Evolutionary conservation across 2,113 vertebrate genomes (phyloP).

Genomic region (Marcusenius ussheri): DNA sequence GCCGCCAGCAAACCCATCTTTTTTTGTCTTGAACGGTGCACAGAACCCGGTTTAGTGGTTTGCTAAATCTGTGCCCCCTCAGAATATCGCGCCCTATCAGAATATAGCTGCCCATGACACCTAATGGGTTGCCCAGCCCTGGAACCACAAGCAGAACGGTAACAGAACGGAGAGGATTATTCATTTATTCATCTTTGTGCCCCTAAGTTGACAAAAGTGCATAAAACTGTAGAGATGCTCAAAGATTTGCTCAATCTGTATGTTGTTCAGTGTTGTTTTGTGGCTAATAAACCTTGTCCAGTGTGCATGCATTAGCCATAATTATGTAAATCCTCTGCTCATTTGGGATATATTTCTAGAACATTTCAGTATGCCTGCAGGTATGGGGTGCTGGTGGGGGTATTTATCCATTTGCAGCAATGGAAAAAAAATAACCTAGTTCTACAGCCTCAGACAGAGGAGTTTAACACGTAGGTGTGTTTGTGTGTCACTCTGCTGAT

Average conservation of each 20-base stretch:
- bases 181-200: neutral
- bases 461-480: neutral
- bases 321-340: conserved; percentile 11
- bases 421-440: neutral
- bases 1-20: neutral
- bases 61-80: neutral
- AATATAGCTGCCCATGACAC: neutral
- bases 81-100: neutral
- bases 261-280: neutral
- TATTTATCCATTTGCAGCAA: neutral
- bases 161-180: neutral
- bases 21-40: neutral
- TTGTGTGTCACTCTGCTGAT: neutral
- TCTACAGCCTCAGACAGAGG: neutral
- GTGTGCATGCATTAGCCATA: neutral
- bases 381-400: neutral
- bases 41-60: neutral
- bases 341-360: neutral
- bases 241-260: neutral
- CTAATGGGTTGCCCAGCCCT: neutral
- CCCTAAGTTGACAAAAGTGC: neutral
- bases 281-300: neutral
- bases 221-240: neutral
- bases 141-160: neutral
- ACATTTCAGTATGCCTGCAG: neutral